Evolutionary conservation across 2,113 vertebrate genomes (phyloP), one percentile per base, ranked within the genome.

Genomic region (Psilopsiagon aymara): DNA sequence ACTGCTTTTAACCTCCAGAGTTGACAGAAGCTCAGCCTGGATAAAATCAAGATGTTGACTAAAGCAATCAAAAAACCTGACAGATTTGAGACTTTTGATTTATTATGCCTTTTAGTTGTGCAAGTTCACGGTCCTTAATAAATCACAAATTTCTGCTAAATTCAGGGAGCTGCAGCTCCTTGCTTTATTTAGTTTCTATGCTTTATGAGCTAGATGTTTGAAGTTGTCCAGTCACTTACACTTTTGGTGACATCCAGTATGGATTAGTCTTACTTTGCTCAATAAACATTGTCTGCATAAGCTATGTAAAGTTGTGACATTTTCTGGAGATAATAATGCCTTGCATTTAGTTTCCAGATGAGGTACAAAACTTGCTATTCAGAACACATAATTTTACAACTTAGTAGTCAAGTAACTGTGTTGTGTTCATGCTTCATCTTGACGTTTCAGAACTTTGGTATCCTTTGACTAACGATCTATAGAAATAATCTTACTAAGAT

Each of bases 111-210:
- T 96, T 76, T 86, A 88, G 49, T 66, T 83, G 37, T 52, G 77
- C 59, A 86, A 21, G 25, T 67, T 74, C n/a, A 35, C 24, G 46
- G 71, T 76, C 52, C 60, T 68, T 70, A 77, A n/a, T 90, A 88
- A 88, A 64, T 75, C 10, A 41, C 41, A 62, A 62, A 44, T 73
- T 93, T 90, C 68, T 76, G 33, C 57, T 82, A 44, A 71, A 75
- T 9, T 67, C 7, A 1, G 35, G 57, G 39, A 92, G 37, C 59
- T 86, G 44, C 53, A 53, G 13, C 75, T 88, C 27, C 59, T 55
- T 85, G 9, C 55, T 94, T 91, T 84, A 70, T 93, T 83, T 85
- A 46, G 39, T 82, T 94, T 88, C 49, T 88, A 60, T 71, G 35
- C 68, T 91, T 92, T 81, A 25, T 83, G 63, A 88, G 27, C 9